Percentiles rank a stretch among this genome's conserved stretches.
These are phyloP conservation scores for Trichosurus vulpecula DNA, from an alignment of 2,797 vertebrate genomes.

Conservation along the genomic window DNA sequence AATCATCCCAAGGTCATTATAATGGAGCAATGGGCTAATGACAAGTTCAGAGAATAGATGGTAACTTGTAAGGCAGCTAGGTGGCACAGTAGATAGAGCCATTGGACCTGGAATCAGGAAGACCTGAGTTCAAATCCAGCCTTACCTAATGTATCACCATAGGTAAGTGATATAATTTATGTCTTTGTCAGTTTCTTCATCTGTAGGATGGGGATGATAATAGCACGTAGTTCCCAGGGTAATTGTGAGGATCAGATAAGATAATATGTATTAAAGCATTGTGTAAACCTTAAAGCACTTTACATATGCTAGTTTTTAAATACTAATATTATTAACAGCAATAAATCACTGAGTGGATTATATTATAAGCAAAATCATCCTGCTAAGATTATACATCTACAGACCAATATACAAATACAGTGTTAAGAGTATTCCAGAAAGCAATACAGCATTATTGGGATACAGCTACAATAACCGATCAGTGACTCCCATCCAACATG, in stretches of 20 bases:
- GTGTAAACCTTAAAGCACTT: neutral
- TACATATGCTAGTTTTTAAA: neutral
- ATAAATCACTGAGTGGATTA: neutral
- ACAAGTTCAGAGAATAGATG: neutral
- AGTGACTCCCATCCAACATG: neutral
- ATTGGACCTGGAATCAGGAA: neutral
- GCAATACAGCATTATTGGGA: neutral
- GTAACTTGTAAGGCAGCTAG: neutral
- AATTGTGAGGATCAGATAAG: neutral
- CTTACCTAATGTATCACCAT: neutral
- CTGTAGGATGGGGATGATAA: neutral
- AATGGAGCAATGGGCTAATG: neutral
- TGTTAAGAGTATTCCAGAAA: neutral
- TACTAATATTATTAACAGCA: neutral
- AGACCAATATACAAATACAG: neutral
- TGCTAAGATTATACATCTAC: neutral
- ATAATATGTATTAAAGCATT: neutral
- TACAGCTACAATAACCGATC: neutral
- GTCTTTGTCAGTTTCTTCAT: neutral
- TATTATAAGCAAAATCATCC: neutral
- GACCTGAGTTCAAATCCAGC: neutral
- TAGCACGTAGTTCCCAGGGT: neutral
- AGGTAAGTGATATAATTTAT: neutral
- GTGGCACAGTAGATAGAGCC: neutral
- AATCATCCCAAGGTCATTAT: neutral